A percentile compares a stretch with the other conserved stretches of the same genome.
These are phyloP conservation scores for Melanotaenia boesemani DNA, from an alignment of 2,797 vertebrate genomes.

Conservation along the genomic window DNA sequence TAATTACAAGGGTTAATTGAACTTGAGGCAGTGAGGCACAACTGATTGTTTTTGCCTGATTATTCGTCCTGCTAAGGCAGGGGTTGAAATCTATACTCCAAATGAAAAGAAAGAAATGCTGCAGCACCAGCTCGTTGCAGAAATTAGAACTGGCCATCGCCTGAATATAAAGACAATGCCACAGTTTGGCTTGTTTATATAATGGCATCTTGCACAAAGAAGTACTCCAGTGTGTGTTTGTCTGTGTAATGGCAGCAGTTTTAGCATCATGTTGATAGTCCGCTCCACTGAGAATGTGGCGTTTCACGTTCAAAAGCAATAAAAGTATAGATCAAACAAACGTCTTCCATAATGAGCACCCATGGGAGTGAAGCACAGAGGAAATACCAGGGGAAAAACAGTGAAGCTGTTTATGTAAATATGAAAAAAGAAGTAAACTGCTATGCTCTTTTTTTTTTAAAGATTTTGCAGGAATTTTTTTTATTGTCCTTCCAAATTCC, in stretches of 20 bases:
- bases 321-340: constrained; percentile 68
- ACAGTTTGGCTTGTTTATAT: constrained; percentile 20
- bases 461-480: constrained; percentile 1
- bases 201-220: constrained; percentile 30
- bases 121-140: constrained; percentile 5
- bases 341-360: constrained; percentile 69
- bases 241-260: constrained; percentile 53
- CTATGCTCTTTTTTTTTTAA: not conserved
- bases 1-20: constrained; percentile 62
- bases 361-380: constrained; percentile 48
- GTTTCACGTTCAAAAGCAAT: constrained; percentile 63
- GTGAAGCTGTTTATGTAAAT: constrained; percentile 13
- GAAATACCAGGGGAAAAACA: constrained; percentile 14
- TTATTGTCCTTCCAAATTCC: not conserved
- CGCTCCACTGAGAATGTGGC: constrained; percentile 35
- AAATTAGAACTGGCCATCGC: not conserved
- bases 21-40: constrained; percentile 42
- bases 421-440: not conserved
- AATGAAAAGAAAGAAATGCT: constrained; percentile 4
- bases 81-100: constrained; percentile 24
- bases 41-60: constrained; percentile 51
- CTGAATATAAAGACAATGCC: constrained; percentile 5
- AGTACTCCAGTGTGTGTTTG: constrained; percentile 35
- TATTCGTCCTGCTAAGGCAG: constrained; percentile 26
- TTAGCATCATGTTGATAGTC: constrained; percentile 40